Percentiles rank a stretch among this genome's conserved stretches.
Evolutionary conservation across 2,888 invertebrate genomes (phyloP).

Genomic region (Rhagonycha lutea): DNA sequence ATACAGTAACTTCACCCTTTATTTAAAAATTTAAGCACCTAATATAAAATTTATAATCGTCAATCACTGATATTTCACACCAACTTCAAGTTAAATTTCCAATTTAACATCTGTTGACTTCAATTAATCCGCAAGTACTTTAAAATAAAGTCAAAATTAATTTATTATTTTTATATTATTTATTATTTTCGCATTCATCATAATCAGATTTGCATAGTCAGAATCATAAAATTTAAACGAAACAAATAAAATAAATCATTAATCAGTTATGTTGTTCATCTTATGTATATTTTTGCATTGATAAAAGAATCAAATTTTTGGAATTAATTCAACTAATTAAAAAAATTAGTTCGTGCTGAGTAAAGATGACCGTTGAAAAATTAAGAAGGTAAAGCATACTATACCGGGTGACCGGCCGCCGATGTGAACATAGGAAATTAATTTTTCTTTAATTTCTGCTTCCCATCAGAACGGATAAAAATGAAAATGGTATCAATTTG

Average conservation of each 20-base stretch:
- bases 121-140: background rate
- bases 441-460: too few relatives aligned
- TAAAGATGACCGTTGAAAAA: background rate
- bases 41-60: background rate
- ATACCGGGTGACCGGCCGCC: too few relatives aligned
- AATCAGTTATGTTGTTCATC: background rate
- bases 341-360: background rate
- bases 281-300: background rate
- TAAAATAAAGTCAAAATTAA: background rate
- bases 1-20: background rate
- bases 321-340: background rate
- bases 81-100: background rate
- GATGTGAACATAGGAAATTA: too few relatives aligned
- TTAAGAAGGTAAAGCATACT: background rate
- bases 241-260: background rate
- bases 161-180: background rate
- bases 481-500: too few relatives aligned
- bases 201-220: background rate
- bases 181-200: background rate
- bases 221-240: background rate
- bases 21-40: background rate
- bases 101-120: background rate
- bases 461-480: too few relatives aligned
- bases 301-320: background rate
- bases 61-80: background rate